Evolutionary conservation across 2,888 invertebrate species (phyloP).

Genomic region (Drosophila trichaetosa): DNA sequence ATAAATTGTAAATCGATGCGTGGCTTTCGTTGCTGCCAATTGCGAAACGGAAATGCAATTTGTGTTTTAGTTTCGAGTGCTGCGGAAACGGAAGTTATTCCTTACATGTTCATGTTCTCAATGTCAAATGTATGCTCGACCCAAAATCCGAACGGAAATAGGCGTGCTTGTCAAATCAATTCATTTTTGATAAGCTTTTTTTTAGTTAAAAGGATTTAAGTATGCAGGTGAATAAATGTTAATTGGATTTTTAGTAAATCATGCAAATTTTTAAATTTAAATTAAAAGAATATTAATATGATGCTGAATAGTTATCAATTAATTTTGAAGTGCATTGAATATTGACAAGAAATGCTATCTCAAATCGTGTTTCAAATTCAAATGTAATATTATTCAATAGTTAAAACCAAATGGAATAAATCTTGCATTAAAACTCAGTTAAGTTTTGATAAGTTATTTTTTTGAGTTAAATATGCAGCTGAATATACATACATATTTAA

Average conservation of each 20-base stretch:
- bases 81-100: constrained; percentile 61
- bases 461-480: too few species aligned
- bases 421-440: too few species aligned
- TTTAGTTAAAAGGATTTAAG: background rate
- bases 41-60: constrained; percentile 64
- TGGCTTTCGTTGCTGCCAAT: constrained; percentile 34
- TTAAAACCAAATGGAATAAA: too few species aligned
- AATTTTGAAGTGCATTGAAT: too few species aligned
- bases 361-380: too few species aligned
- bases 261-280: background rate
- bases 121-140: background rate
- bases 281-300: background rate
- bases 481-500: too few species aligned
- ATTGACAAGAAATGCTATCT: too few species aligned
- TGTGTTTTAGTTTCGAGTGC: constrained; percentile 45
- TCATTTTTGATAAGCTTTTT: background rate
- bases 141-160: background rate
- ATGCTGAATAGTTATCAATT: background rate
- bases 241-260: background rate
- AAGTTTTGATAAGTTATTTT: too few species aligned
- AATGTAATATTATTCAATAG: too few species aligned
- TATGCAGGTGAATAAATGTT: background rate
- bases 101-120: background rate
- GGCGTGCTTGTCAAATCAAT: background rate
- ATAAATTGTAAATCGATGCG: constrained; percentile 40